phyloP scores from a whole-genome alignment of 2,797 vertebrate species.

The Macrochelys suwanniensis region DNA sequence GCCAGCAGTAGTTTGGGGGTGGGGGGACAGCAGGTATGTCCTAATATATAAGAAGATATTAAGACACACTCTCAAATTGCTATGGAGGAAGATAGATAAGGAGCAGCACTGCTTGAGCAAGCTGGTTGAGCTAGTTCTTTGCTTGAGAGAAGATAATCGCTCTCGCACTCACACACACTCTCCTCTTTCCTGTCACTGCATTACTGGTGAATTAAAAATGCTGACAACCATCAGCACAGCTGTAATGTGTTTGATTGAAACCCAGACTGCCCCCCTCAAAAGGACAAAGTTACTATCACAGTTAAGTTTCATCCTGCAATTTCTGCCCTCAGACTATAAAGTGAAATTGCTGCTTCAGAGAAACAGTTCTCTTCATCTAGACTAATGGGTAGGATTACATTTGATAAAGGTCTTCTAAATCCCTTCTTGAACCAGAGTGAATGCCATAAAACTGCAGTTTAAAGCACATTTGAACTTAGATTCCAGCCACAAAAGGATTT shows the following conservation, averaged over 20 bases:
- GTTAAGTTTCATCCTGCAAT: not conserved
- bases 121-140: not conserved
- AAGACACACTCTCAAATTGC: too few relatives aligned
- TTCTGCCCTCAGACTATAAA: not conserved
- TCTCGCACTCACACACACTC: too few relatives aligned
- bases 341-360: not conserved
- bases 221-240: not conserved
- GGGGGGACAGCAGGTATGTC: not conserved
- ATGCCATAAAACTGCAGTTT: not conserved
- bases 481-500: not conserved
- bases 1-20: not conserved
- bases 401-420: not conserved
- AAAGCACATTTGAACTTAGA: not conserved
- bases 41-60: not conserved
- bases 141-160: not conserved
- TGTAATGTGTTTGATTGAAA: not conserved
- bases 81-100: not conserved
- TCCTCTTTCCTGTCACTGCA: not conserved
- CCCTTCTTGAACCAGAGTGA: not conserved
- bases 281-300: not conserved
- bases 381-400: not conserved
- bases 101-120: not conserved
- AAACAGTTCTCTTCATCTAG: not conserved
- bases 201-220: not conserved
- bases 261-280: not conserved